A percentile compares a stretch with the other conserved stretches of the same genome.
Evolutionary conservation across 2,888 invertebrate species (phyloP).

Genomic region (Corbicula japonica): DNA sequence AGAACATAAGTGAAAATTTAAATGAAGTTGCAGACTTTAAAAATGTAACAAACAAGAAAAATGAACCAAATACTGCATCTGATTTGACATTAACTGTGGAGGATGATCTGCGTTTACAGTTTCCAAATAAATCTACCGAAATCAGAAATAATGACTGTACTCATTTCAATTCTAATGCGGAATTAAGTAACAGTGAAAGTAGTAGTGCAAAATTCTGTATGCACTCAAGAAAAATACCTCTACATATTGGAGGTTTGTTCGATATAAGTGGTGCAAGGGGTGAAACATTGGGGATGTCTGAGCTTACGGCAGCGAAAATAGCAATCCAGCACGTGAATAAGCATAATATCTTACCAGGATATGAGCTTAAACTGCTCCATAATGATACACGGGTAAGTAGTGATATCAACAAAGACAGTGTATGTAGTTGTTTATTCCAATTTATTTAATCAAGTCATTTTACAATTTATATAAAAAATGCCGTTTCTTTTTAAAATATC

Average conservation of each 20-base stretch:
- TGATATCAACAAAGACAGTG: no score
- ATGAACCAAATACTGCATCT: background rate
- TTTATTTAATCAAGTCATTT: no score
- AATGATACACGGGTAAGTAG: conserved; percentile 95
- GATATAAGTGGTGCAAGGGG: conserved; percentile 55
- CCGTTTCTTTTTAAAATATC: no score
- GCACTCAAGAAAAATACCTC: background rate
- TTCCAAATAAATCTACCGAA: background rate
- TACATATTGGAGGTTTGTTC: conserved; percentile 65
- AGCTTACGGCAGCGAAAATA: conserved; percentile 90
- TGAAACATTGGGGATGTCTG: conserved; percentile 70
- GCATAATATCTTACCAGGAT: conserved; percentile 90
- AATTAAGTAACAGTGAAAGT: background rate
- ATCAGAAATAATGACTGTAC: background rate
- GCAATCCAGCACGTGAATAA: conserved; percentile 94
- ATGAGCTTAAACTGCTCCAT: conserved; percentile 91
- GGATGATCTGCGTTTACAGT: background rate
- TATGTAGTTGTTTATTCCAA: no score
- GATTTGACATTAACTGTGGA: background rate
- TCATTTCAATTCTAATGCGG: background rate
- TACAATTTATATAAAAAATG: no score
- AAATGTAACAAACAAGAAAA: no score
- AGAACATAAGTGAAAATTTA: no score
- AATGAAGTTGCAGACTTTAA: no score
- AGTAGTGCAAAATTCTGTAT: background rate